phyloP scores from a whole-genome alignment of 92 coral and sea anemone genomes.

The Porites evermanni region DNA sequence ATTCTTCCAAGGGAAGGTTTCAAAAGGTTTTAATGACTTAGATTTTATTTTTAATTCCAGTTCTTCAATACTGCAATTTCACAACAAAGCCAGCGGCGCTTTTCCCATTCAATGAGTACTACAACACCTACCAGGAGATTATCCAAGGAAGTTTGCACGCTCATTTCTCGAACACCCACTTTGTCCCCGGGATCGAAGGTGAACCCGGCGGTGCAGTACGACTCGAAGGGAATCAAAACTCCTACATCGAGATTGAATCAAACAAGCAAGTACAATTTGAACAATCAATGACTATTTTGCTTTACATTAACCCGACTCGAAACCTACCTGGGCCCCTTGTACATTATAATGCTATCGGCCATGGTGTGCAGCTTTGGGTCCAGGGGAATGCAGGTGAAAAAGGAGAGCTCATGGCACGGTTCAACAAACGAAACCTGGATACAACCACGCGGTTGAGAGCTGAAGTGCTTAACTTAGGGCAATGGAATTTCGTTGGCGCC shows the following conservation, averaged over 20 bases:
- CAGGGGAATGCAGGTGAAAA: slow-evolving; percentile 35
- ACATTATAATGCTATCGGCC: slow-evolving; percentile 62
- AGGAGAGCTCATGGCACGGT: slow-evolving; percentile 47
- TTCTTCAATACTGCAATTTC: slow-evolving; percentile 35
- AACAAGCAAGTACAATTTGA: slow-evolving; percentile 47
- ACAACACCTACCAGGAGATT: slow-evolving; percentile 47
- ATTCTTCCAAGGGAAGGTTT: no score
- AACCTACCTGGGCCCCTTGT: slow-evolving; percentile 68
- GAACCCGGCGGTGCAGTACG: slow-evolving; percentile 60
- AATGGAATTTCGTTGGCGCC: slow-evolving; percentile 78
- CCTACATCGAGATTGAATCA: slow-evolving; percentile 70
- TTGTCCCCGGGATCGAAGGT: slow-evolving; percentile 52
- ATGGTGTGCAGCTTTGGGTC: slow-evolving; percentile 72
- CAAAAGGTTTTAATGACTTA: not conserved
- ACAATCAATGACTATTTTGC: slow-evolving; percentile 64
- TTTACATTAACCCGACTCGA: slow-evolving; percentile 54
- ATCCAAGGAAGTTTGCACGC: slow-evolving; percentile 40
- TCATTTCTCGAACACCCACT: slow-evolving; percentile 26
- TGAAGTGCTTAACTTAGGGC: slow-evolving; percentile 38
- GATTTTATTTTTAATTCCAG: slow-evolving; percentile 11
- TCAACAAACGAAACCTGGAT: slow-evolving; percentile 35
- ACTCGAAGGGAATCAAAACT: slow-evolving; percentile 53
- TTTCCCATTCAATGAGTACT: slow-evolving; percentile 65
- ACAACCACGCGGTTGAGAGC: slow-evolving; percentile 23
- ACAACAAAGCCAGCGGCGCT: slow-evolving; percentile 62